phyloP scores from a whole-genome alignment of 2,888 invertebrate species.

The Adineta ricciae region DNA sequence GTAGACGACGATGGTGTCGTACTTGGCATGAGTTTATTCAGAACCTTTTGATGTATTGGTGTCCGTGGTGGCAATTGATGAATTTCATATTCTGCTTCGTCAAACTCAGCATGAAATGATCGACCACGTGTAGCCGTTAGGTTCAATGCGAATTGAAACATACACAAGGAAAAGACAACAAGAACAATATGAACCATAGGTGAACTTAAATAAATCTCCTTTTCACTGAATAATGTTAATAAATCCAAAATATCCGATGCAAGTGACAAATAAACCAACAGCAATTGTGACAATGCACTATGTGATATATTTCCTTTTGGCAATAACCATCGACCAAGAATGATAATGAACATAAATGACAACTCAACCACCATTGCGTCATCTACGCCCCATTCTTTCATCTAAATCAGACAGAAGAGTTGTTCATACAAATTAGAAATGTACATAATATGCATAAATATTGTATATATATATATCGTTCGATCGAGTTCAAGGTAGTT shows the following conservation, averaged over 20 bases:
- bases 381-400: background rate
- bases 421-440: background rate
- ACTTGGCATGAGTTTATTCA: background rate
- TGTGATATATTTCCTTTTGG: conserved; percentile 21
- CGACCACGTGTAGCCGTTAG: conserved; percentile 42
- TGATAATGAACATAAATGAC: conserved; percentile 13
- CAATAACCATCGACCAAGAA: conserved; percentile 23
- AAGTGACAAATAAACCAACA: conserved; percentile 23
- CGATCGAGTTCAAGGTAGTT: background rate
- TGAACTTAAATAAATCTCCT: conserved; percentile 39
- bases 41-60: background rate
- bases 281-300: conserved; percentile 17
- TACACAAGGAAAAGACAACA: conserved; percentile 43
- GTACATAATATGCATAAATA: background rate
- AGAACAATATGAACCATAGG: conserved; percentile 41
- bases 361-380: conserved; percentile 1
- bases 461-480: background rate
- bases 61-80: background rate
- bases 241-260: conserved; percentile 23
- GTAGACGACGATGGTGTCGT: background rate
- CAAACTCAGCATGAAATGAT: conserved; percentile 16
- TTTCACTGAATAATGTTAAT: conserved; percentile 8
- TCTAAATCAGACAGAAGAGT: background rate
- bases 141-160: conserved; percentile 47
- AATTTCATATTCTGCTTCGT: conserved; percentile 5